Evolutionary conservation across 2,113 vertebrate genomes (phyloP).

Genomic region (Oxyruncus cristatus): DNA sequence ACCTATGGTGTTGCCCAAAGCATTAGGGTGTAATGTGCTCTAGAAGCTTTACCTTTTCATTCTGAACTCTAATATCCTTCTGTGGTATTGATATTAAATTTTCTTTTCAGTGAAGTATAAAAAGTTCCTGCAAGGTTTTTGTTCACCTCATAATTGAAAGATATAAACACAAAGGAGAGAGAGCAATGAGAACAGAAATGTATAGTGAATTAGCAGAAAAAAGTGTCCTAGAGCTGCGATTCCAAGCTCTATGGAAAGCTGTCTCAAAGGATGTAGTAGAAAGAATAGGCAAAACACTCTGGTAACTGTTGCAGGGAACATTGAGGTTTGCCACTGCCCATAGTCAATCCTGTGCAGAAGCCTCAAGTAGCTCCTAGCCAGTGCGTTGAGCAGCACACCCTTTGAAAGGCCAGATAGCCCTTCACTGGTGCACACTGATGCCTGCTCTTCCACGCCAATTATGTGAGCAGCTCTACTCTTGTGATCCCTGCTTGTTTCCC

Average conservation of each 20-base stretch:
- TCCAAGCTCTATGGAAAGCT: not conserved
- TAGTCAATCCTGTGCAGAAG: not conserved
- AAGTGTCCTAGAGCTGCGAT: not conserved
- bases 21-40: not conserved
- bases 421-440: accelerated
- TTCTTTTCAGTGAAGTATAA: not conserved
- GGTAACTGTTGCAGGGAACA: not conserved
- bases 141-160: not conserved
- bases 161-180: not conserved
- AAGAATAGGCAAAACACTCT: not conserved
- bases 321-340: accelerated
- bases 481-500: not conserved
- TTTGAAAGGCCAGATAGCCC: not conserved
- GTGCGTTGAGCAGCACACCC: not conserved
- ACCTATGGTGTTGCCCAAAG: not conserved
- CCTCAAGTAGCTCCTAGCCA: not conserved
- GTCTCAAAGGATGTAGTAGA: not conserved
- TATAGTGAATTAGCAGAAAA: not conserved
- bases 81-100: not conserved
- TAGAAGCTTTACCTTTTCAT: not conserved
- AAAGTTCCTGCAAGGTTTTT: not conserved
- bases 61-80: not conserved
- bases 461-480: not conserved
- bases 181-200: not conserved
- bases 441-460: not conserved